These are phyloP conservation scores for Chanos chanos DNA, from an alignment of 2,797 vertebrate species.

Conservation along the genomic window DNA sequence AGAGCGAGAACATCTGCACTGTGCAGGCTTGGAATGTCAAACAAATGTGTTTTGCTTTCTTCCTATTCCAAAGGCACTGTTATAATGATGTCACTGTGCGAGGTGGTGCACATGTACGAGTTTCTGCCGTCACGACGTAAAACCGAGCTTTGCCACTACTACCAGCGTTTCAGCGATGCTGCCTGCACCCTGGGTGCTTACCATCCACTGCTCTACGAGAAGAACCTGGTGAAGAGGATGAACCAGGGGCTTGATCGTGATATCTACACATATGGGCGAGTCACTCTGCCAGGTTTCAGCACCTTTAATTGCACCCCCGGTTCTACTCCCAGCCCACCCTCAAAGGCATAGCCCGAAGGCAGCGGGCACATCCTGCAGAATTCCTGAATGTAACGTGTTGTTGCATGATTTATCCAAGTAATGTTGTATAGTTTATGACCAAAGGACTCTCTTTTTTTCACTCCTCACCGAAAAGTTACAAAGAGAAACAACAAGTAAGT, in stretches of 20 bases:
- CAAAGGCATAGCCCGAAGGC: constrained; percentile 17
- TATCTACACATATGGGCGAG: constrained; percentile 65
- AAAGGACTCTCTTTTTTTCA: no score
- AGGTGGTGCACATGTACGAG: constrained; percentile 76
- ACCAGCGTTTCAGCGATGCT: constrained; percentile 72
- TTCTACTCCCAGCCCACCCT: constrained; percentile 2
- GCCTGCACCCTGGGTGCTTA: constrained; percentile 79
- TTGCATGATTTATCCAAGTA: constrained; percentile 34
- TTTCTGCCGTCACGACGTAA: constrained; percentile 75
- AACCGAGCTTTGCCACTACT: constrained; percentile 78
- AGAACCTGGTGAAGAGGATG: constrained; percentile 79
- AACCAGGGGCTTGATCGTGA: constrained; percentile 68
- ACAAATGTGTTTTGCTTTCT: no score
- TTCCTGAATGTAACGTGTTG: constrained; percentile 17
- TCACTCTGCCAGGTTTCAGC: constrained; percentile 70
- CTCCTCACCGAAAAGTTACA: no score
- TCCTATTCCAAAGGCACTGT: constrained; percentile 64
- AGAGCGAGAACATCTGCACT: no score
- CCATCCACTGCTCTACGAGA: constrained; percentile 79
- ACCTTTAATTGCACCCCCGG: constrained; percentile 61
- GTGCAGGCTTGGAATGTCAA: no score
- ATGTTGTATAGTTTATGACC: no score
- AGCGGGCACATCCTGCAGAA: neutral
- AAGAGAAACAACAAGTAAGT: no score
- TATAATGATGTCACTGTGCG: constrained; percentile 79